Base-by-base conservation (phyloP, 2,113 vertebrate species). In the Xiphophorus couchianus region DNA sequence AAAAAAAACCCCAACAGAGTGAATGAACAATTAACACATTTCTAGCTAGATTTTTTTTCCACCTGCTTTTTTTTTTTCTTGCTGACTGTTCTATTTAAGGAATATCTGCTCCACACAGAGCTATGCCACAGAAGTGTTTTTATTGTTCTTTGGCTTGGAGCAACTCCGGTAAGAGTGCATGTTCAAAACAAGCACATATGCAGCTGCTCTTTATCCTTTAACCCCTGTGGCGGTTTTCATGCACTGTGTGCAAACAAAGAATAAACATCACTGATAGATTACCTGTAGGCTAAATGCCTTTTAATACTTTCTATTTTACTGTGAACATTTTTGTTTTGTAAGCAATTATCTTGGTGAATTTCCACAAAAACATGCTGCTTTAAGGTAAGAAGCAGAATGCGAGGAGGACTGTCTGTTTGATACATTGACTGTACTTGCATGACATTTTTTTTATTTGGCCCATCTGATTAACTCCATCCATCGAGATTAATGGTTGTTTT, bases 131-230 rank as follows among this genome's bases (percentile, higher is more conserved):
- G 82, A 7, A 27, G 42, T 71, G 66, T 77, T 86, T 81, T 58
- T 58, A 25, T n/a, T 58, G 17, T 9, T 58, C 17, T 58, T 58
- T 73, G 2, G 71, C 84, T 88, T 4, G 31, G 30, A 86, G 86
- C 70, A 19, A 87, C 44, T 74, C 64, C 22, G 48, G 60, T 65
- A 67, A 71, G 69, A 74, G 65, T 63, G 77, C 39, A 73, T 78
- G 79, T 66, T 63, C 54, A 69, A 80, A 78, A 85, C 66, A 65
- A 78, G 76, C 70, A 64, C 66, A 73, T 69, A 65, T 74, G 76
- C 74, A 78, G 69, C 84, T 77, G 74, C 71, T 80, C 75, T 86
- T 86, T 62, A 63, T 82, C 66, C 58, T 66, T 33, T 73, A 65
- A 27, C 25, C 70, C 83, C 78, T n/a, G 51, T 66, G 86, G 76